phyloP scores from a whole-genome alignment of 2,113 vertebrate genomes.

The Lucifuga dentata region DNA sequence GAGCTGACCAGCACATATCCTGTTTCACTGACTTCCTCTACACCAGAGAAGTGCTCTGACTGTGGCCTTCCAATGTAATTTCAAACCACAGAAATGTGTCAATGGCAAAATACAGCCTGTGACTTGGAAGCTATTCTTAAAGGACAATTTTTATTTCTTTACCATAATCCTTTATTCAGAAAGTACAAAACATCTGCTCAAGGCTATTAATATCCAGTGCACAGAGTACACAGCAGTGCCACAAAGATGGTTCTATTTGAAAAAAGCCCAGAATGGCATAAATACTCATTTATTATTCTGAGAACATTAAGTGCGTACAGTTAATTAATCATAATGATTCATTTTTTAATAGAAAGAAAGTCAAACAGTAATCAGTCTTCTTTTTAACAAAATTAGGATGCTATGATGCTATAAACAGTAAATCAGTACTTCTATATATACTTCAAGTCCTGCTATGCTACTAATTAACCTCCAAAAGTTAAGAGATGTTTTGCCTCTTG shows the following conservation, averaged over 20 bases:
- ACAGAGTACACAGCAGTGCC: slow-evolving; percentile 58
- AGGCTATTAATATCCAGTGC: slow-evolving; percentile 39
- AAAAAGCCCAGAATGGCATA: slow-evolving; percentile 18
- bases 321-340: slow-evolving; percentile 37
- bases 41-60: slow-evolving; percentile 42
- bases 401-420: slow-evolving; percentile 4
- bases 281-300: slow-evolving; percentile 11
- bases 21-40: slow-evolving; percentile 77
- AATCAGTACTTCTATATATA: not conserved
- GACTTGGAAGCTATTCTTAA: slow-evolving; percentile 55
- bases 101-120: slow-evolving; percentile 51
- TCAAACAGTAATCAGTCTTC: slow-evolving; percentile 4
- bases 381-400: slow-evolving; percentile 13
- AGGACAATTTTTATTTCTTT: slow-evolving; percentile 35
- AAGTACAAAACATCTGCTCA: slow-evolving; percentile 48
- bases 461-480: slow-evolving; percentile 34
- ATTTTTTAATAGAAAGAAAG: slow-evolving; percentile 19
- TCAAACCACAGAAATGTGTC: slow-evolving; percentile 68
- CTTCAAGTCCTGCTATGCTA: slow-evolving; percentile 34
- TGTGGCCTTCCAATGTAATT: slow-evolving; percentile 59
- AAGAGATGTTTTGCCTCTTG: slow-evolving; percentile 20
- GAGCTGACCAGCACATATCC: slow-evolving; percentile 80
- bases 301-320: slow-evolving; percentile 20
- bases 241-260: slow-evolving; percentile 31
- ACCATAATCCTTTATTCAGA: slow-evolving; percentile 49